Conservation (phyloP, 2,888 invertebrate species). For the Hypolimnas misippus region DNA sequence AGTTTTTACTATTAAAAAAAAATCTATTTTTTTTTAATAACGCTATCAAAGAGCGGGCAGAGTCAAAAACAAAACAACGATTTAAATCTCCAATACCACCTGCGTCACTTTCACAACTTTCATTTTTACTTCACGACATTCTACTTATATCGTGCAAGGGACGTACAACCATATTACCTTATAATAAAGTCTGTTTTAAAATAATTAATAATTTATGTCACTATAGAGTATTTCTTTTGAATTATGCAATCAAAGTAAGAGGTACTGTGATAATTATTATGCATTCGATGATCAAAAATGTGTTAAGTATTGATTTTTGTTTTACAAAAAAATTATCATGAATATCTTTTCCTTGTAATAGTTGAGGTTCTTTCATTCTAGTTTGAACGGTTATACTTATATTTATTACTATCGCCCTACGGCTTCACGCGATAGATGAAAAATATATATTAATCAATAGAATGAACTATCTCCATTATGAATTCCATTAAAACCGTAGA, state of each 20-base stretch:
- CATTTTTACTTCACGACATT: slow-evolving; percentile 55
- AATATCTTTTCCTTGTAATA: not conserved
- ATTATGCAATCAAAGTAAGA: slow-evolving; percentile 35
- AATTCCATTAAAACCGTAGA: too few species aligned
- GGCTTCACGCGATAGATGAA: too few species aligned
- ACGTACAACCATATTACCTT: not conserved
- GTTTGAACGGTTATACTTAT: too few species aligned
- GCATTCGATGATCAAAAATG: slow-evolving; percentile 23
- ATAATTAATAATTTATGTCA: slow-evolving; percentile 23
- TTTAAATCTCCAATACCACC: slow-evolving; percentile 26
- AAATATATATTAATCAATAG: too few species aligned
- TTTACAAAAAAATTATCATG: not conserved
- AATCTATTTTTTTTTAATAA: not conserved
- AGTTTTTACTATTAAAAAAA: too few species aligned
- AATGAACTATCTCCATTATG: too few species aligned
- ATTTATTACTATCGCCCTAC: too few species aligned
- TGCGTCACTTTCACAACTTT: slow-evolving; percentile 64
- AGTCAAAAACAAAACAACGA: slow-evolving; percentile 22
- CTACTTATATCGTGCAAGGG: slow-evolving; percentile 16
- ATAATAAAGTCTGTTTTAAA: slow-evolving; percentile 3
- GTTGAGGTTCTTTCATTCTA: too few species aligned
- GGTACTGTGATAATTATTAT: slow-evolving; percentile 28
- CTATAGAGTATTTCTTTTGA: slow-evolving; percentile 32
- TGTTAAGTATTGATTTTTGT: not conserved
- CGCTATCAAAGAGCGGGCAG: not conserved